phyloP scores from a whole-genome alignment of 2,113 vertebrate species.

The Cettia cetti region DNA sequence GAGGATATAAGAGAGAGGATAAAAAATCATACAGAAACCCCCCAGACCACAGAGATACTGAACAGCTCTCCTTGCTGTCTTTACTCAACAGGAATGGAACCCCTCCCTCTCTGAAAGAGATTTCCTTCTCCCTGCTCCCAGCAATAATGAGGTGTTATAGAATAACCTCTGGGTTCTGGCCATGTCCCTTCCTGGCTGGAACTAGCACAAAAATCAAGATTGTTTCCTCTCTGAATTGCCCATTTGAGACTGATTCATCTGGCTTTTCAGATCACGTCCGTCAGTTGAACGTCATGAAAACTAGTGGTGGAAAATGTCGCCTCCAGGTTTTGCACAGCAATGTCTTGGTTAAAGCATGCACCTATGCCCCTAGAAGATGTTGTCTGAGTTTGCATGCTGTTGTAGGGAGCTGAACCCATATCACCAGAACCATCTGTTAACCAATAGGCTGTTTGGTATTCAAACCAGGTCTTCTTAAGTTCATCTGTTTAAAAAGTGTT shows the following conservation, averaged over 20 bases:
- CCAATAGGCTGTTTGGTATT: neutral
- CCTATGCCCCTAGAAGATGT: neutral
- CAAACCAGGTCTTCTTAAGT: neutral
- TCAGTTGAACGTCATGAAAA: neutral
- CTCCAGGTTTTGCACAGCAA: neutral
- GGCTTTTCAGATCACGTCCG: neutral
- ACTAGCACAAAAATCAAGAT: neutral
- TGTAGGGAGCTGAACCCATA: neutral
- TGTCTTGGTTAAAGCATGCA: neutral
- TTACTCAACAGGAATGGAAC: neutral
- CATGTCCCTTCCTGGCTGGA: neutral
- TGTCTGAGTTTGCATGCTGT: neutral
- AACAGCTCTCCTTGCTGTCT: neutral
- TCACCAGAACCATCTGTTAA: neutral
- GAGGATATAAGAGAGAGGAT: neutral
- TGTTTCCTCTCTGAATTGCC: neutral
- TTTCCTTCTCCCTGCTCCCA: too few relatives aligned
- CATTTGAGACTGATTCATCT: neutral
- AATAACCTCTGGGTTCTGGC: neutral
- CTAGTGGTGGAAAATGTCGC: neutral
- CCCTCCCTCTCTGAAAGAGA: neutral
- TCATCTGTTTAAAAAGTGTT: conserved; percentile 1
- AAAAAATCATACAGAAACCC: neutral
- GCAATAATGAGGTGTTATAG: neutral
- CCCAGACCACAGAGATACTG: neutral